phyloP scores from a whole-genome alignment of 2,113 vertebrate genomes.

The Tursiops truncatus region DNA sequence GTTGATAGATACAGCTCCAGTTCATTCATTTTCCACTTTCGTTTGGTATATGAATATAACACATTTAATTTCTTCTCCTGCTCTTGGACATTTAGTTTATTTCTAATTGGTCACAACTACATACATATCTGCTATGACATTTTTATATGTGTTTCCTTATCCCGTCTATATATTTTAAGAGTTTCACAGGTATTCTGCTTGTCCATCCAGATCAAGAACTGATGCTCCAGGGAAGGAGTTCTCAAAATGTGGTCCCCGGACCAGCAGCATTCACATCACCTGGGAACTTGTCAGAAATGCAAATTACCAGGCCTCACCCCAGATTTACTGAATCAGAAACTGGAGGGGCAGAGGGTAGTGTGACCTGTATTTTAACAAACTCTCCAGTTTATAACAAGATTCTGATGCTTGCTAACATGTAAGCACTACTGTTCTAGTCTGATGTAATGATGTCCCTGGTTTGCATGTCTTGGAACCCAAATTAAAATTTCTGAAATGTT shows the following conservation, averaged over 20 bases:
- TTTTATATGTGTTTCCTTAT: neutral
- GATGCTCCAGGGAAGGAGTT: no score
- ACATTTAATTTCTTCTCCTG: neutral
- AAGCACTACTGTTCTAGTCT: neutral
- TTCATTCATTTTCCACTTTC: neutral
- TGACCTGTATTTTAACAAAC: neutral
- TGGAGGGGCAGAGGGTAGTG: no score
- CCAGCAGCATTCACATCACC: neutral
- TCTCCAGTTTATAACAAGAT: neutral
- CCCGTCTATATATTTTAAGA: neutral
- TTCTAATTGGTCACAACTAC: neutral
- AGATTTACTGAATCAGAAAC: neutral
- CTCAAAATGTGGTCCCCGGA: neutral
- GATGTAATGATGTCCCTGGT: neutral
- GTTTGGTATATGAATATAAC: neutral
- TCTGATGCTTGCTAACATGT: neutral
- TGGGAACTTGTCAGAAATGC: neutral
- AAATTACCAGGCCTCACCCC: neutral
- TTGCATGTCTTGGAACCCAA: neutral
- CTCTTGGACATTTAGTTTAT: neutral
- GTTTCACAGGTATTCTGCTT: neutral
- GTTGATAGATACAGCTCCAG: neutral
- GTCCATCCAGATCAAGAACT: neutral
- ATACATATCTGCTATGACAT: neutral
- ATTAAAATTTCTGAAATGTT: slow-evolving; percentile 41